Conservation (phyloP, 2,113 vertebrate species). For the Campylomormyrus numenius region DNA sequence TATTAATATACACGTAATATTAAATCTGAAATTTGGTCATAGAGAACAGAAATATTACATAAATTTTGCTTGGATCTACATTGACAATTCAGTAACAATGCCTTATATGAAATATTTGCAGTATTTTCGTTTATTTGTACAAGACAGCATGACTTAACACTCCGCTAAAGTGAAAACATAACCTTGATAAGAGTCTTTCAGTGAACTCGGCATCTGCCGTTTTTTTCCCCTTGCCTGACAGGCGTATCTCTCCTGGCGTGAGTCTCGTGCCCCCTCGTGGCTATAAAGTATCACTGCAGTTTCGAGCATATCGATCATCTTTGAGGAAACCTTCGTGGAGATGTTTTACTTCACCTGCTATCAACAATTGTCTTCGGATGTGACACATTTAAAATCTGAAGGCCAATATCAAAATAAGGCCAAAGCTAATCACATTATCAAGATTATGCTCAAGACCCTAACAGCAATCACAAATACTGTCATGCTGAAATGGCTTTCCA, state of each 20-base stretch:
- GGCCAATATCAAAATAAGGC: neutral
- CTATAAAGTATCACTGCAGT: slow-evolving; percentile 15
- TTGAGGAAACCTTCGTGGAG: neutral
- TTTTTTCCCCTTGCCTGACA: neutral
- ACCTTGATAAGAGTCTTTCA: neutral
- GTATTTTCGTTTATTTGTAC: neutral
- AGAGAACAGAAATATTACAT: neutral
- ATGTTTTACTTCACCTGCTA: neutral
- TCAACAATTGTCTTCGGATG: neutral
- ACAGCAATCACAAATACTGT: neutral
- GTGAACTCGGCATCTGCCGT: neutral
- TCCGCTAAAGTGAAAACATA: neutral
- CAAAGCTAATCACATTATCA: neutral
- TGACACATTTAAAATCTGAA: neutral
- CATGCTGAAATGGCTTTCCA: neutral
- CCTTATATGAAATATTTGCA: neutral
- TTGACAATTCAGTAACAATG: neutral
- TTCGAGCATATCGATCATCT: neutral
- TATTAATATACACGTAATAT: neutral
- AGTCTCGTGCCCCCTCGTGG: slow-evolving; percentile 50
- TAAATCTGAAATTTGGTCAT: neutral
- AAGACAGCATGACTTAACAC: neutral
- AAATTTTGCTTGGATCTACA: neutral
- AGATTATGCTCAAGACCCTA: neutral
- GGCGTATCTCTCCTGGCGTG: neutral